These are phyloP conservation scores for Acanthacorydalis orientalis DNA, from an alignment of 2,888 invertebrate species.

Conservation along the genomic window DNA sequence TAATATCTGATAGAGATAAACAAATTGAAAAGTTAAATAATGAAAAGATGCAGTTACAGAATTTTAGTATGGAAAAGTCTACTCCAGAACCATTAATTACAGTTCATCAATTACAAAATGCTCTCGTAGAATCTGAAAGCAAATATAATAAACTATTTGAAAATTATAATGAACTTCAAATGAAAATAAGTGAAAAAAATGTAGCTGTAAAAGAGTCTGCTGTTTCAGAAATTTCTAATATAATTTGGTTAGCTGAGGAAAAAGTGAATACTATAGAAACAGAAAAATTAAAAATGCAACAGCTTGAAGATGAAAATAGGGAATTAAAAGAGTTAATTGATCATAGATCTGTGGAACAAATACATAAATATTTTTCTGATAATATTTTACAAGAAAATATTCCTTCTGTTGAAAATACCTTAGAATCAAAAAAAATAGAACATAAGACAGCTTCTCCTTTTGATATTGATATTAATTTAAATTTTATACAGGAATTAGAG, in stretches of 20 bases:
- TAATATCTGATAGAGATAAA: slow-evolving; percentile 6
- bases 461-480: no score
- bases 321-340: no score
- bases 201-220: background rate
- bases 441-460: no score
- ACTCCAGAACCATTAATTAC: background rate
- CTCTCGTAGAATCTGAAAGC: background rate
- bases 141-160: slow-evolving; percentile 3
- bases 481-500: no score
- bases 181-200: background rate
- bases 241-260: background rate
- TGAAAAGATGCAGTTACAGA: slow-evolving; percentile 25
- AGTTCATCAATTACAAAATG: background rate
- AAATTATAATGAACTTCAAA: slow-evolving; percentile 10
- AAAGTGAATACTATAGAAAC: background rate
- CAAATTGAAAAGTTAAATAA: slow-evolving; percentile 27
- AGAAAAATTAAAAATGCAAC: no score
- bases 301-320: no score
- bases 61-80: slow-evolving; percentile 11
- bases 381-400: no score
- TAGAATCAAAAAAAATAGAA: no score
- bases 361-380: no score
- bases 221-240: background rate
- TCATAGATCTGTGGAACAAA: no score
- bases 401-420: no score